phyloP scores from a whole-genome alignment of 2,113 vertebrate genomes.

The Neogobius melanostomus region DNA sequence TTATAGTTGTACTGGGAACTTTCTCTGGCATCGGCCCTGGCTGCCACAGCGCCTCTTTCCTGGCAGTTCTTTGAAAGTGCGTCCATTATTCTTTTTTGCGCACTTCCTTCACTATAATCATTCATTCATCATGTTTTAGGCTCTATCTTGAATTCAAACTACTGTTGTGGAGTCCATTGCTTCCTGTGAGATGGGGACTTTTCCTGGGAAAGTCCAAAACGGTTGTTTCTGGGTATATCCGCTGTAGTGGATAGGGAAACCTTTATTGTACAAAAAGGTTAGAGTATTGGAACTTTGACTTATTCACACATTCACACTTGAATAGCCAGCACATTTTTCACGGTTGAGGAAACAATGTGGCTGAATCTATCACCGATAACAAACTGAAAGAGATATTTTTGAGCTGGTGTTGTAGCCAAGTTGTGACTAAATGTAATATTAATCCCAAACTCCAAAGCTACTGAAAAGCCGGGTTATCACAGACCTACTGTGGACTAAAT shows the following conservation, averaged over 20 bases:
- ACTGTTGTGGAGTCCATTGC: conserved; percentile 14
- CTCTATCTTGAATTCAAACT: conserved; percentile 5
- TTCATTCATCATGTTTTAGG: conserved; percentile 1
- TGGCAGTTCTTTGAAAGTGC: neutral
- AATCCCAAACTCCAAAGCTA: too few relatives aligned
- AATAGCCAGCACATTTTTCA: neutral
- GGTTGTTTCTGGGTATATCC: conserved; percentile 3
- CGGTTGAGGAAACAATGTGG: neutral
- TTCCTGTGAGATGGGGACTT: conserved; percentile 46
- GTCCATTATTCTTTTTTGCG: neutral
- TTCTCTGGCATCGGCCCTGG: conserved; percentile 8
- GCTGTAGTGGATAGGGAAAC: neutral
- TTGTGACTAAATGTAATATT: too few relatives aligned
- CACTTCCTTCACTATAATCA: conserved; percentile 9
- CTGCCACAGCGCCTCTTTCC: neutral
- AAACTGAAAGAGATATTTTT: neutral
- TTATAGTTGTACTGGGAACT: neutral
- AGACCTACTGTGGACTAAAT: too few relatives aligned
- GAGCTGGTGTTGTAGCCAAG: neutral
- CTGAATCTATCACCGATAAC: neutral
- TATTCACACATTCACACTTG: neutral
- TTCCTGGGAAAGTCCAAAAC: conserved; percentile 49
- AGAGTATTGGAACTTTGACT: conserved; percentile 6
- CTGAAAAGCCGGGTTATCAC: too few relatives aligned
- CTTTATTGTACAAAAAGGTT: neutral